phyloP scores from a whole-genome alignment of 2,797 vertebrate species.

The Chrysocyon brachyurus region DNA sequence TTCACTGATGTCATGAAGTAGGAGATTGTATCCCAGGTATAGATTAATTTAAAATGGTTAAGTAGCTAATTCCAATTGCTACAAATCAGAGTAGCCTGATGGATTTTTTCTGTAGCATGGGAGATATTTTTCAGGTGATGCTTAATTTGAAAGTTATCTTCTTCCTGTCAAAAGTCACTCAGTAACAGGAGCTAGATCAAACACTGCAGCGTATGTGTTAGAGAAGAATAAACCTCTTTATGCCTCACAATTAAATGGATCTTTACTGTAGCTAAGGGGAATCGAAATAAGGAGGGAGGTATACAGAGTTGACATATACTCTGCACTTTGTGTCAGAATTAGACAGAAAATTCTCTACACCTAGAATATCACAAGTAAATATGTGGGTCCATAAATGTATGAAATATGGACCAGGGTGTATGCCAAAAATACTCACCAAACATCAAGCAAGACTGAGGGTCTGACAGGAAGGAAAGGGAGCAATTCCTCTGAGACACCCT shows the following conservation, averaged over 20 bases:
- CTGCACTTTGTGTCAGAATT: neutral
- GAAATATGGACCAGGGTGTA: neutral
- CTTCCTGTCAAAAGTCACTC: slow-evolving; percentile 14
- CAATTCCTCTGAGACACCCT: neutral
- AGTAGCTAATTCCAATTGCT: neutral
- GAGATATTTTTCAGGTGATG: neutral
- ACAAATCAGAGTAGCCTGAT: neutral
- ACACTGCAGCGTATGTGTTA: neutral
- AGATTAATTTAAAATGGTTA: slow-evolving; percentile 11
- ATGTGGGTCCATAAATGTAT: neutral
- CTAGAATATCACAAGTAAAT: neutral
- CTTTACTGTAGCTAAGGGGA: neutral
- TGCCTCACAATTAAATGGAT: neutral
- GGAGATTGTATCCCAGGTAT: neutral
- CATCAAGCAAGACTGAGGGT: neutral
- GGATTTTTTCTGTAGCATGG: neutral
- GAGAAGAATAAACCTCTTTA: neutral
- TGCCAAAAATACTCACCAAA: neutral
- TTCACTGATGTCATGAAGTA: neutral
- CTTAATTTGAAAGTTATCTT: slow-evolving; percentile 1
- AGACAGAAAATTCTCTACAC: neutral
- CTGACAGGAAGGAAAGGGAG: neutral
- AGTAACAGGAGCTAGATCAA: neutral
- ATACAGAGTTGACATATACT: neutral
- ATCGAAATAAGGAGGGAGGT: neutral